These are phyloP conservation scores for Acleris literana DNA, from an alignment of 2,888 invertebrate genomes.

Conservation along the genomic window DNA sequence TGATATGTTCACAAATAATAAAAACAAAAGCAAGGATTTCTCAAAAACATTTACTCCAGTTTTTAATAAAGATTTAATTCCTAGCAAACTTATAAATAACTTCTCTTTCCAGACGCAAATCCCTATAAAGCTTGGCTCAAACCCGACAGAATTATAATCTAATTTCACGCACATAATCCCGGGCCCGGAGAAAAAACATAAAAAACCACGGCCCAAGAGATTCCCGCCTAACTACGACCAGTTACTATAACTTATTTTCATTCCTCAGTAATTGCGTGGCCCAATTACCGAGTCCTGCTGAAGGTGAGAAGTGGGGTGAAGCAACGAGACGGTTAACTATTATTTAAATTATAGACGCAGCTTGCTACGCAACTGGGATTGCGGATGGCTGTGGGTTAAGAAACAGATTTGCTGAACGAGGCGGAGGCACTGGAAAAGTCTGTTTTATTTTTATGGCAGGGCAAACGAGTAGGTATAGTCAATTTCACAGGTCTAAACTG, in stretches of 20 bases:
- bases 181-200: constrained; percentile 38
- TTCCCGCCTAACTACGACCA: constrained; percentile 40
- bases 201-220: constrained; percentile 42
- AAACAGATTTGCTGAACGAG: constrained; percentile 3
- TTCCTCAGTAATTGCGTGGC: constrained; percentile 63
- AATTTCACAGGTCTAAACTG: too few species aligned
- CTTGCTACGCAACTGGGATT: constrained; percentile 8
- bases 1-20: neutral
- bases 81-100: neutral
- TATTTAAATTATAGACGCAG: constrained; percentile 40
- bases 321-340: constrained; percentile 34
- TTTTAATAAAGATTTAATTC: too few species aligned
- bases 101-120: neutral
- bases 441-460: neutral
- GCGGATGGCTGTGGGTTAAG: constrained; percentile 10
- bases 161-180: constrained; percentile 47
- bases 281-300: constrained; percentile 51
- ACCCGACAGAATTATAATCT: constrained; percentile 43
- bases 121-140: neutral
- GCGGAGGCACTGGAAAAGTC: neutral
- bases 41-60: neutral
- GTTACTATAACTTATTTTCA: constrained; percentile 53
- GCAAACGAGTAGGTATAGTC: neutral
- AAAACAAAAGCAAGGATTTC: neutral
- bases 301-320: constrained; percentile 31